These are phyloP conservation scores for Bombyx huttoni DNA, from an alignment of 2,888 invertebrate genomes.

Conservation along the genomic window DNA sequence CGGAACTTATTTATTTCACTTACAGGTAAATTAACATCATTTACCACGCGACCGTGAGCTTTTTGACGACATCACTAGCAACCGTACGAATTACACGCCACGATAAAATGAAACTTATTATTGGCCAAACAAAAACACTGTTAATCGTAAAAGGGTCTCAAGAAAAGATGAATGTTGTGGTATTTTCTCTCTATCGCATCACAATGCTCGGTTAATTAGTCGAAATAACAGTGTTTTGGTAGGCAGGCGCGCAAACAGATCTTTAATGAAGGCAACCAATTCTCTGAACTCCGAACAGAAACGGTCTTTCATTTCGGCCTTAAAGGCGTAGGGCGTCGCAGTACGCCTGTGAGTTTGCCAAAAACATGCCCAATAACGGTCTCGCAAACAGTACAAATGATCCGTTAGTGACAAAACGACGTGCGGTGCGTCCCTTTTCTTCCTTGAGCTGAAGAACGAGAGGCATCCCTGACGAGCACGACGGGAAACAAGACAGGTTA, in stretches of 20 bases:
- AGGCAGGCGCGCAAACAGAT: conserved; percentile 58
- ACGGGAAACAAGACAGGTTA: conserved; percentile 66
- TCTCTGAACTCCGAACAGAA: conserved; percentile 44
- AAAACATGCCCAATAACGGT: conserved; percentile 67
- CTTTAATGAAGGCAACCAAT: conserved; percentile 64
- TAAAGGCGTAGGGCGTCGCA: conserved; percentile 47
- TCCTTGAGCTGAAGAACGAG: conserved; percentile 21
- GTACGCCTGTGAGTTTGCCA: conserved; percentile 56
- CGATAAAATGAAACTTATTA: no score
- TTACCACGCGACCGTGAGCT: not conserved
- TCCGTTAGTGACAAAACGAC: conserved; percentile 62
- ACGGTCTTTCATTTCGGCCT: conserved; percentile 55
- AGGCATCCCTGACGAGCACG: conserved; percentile 46
- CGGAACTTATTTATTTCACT: conserved; percentile 21
- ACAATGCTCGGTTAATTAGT: conserved; percentile 64
- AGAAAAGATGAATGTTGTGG: conserved; percentile 40
- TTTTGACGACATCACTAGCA: not conserved
- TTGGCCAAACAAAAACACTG: conserved; percentile 9
- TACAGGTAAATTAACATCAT: conserved; percentile 16
- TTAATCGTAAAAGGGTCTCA: conserved; percentile 15
- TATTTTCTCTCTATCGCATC: conserved; percentile 47
- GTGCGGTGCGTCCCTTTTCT: conserved; percentile 33
- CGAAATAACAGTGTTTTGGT: conserved; percentile 62
- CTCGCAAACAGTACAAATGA: conserved; percentile 68
- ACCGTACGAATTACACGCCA: no score